Base-by-base conservation (phyloP, 2,797 vertebrate genomes). In the Anabacerthia variegaticeps region DNA sequence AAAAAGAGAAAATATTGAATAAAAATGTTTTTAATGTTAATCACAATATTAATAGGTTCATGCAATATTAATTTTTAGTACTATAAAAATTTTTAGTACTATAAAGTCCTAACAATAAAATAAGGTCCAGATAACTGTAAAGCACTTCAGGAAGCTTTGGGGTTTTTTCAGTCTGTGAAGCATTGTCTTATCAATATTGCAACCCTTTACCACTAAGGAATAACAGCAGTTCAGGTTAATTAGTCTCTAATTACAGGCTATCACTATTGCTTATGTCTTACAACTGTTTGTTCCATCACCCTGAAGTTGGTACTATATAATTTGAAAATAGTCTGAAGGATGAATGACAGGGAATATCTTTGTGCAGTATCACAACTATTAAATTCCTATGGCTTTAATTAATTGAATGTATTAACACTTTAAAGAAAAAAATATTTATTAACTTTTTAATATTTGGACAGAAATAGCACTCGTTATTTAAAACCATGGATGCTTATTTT, bases 221-320 rank as follows among this genome's bases (percentile, higher is more conserved):
- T 95, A 95, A 92, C 73, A 96, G 69, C 43, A 86, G 84, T 90
- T 90, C 49, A 95, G 67, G 69, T 94, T 96, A 96, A 95, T 94
- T 95, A 91, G 69, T 92, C 56, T 95, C 93, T 97, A 97, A 97
- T 97, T 96, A 96, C 74, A 86, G 92, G 73, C 66, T 74, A 87
- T 89, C 79, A 75, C 36, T 84, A 67, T 59, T 92, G 51, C 68
- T 92, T 93, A 94, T 92, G 77, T 68, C 13, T 82, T 96, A 48
- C 37, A 88, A 85, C 37, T 95, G 61, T 95, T 97, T 96, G 65
- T 77, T 76, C 54, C 19, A 4, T 81, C n/a, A 52, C 39, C 95
- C 78, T 72, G 80, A 96, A 93, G 36, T 34, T 8, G 3, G 19
- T 56, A 85, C 54, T 8, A 4, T 39, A 92, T 79, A 93, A 95